These are phyloP conservation scores for Amazona guildingii DNA, from an alignment of 2,113 vertebrate genomes.

Conservation along the genomic window DNA sequence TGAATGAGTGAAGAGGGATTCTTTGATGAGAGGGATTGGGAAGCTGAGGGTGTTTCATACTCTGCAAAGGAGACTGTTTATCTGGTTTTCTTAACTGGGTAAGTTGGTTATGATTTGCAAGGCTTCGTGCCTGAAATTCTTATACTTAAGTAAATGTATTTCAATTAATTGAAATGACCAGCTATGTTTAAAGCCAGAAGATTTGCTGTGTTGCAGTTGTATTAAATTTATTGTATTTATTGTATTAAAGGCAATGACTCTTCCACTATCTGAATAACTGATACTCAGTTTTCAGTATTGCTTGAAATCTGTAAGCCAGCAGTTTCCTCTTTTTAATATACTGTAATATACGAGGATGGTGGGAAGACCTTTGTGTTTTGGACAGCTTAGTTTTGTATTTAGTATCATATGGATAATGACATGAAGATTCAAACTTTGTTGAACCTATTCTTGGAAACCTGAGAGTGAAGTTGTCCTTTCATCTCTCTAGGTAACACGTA, in stretches of 20 bases:
- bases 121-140: background rate
- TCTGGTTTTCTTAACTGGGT: background rate
- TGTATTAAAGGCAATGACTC: background rate
- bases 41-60: background rate
- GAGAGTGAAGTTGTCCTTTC: background rate
- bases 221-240: too few species aligned
- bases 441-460: background rate
- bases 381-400: background rate
- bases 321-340: background rate
- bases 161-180: background rate
- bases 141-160: background rate
- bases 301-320: background rate
- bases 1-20: background rate
- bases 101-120: background rate
- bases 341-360: background rate
- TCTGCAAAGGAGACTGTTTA: background rate
- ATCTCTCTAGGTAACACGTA: background rate
- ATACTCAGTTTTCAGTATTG: background rate
- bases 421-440: background rate
- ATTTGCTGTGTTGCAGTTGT: background rate
- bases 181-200: background rate
- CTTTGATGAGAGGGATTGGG: background rate
- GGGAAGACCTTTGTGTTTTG: background rate
- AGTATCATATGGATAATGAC: background rate
- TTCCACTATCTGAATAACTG: background rate